Evolutionary conservation across 2,113 vertebrate species (phyloP).

Genomic region (Rhadina sibilatrix): DNA sequence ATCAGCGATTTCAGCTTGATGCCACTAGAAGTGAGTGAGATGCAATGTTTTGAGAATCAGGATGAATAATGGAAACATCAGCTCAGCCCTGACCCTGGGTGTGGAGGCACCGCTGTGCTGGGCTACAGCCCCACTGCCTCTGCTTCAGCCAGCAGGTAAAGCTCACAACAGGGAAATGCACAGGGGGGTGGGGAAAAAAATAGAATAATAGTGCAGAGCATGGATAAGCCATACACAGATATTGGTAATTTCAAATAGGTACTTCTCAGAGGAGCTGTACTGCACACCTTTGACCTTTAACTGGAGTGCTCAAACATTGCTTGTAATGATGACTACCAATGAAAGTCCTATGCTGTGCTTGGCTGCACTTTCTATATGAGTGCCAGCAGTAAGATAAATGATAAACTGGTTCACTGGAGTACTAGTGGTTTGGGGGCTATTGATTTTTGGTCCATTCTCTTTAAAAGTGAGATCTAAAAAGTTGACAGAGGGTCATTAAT

Average conservation of each 20-base stretch:
- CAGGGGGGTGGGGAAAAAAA: accelerated
- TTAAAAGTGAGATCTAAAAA: constrained; percentile 91
- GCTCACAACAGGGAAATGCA: background rate
- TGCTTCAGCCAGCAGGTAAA: background rate
- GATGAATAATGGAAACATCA: background rate
- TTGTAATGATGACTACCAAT: constrained; percentile 78
- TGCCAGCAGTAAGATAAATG: constrained; percentile 87
- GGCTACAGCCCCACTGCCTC: background rate
- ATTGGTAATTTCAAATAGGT: constrained; percentile 63
- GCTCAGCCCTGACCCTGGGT: background rate
- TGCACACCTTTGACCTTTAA: constrained; percentile 76
- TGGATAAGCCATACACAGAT: constrained; percentile 19
- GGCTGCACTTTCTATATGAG: constrained; percentile 84
- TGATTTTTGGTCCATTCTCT: constrained; percentile 87
- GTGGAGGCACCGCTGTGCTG: background rate
- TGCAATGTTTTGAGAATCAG: background rate
- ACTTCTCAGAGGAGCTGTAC: constrained; percentile 64
- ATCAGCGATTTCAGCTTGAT: background rate
- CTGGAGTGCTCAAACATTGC: constrained; percentile 74
- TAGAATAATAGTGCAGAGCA: background rate
- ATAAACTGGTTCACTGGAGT: constrained; percentile 83
- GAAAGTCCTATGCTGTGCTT: constrained; percentile 80
- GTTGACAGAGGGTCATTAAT: constrained; percentile 91
- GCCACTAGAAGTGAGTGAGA: background rate
- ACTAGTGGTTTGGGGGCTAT: constrained; percentile 87